These are phyloP conservation scores for Picathartes gymnocephalus DNA, from an alignment of 2,113 vertebrate genomes.

Conservation along the genomic window DNA sequence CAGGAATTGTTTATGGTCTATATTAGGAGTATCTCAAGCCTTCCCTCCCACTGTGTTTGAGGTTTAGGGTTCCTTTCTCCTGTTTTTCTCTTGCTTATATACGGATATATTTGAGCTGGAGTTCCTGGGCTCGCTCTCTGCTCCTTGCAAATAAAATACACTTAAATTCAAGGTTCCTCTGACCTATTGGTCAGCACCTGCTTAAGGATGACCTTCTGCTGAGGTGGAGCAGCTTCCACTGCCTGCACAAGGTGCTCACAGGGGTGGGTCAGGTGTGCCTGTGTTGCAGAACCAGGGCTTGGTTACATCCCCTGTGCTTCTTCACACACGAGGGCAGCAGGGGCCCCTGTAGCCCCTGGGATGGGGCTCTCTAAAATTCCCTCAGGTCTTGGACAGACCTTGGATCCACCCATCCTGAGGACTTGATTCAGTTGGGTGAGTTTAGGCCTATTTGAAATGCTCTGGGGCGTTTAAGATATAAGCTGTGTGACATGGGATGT, in stretches of 20 bases:
- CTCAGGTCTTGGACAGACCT: neutral
- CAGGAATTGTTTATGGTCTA: neutral
- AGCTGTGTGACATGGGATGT: neutral
- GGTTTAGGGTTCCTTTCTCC: neutral
- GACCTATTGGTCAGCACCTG: neutral
- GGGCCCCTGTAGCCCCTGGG: neutral
- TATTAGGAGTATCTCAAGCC: neutral
- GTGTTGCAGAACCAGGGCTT: neutral
- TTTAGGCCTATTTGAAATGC: neutral
- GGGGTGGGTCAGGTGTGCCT: neutral
- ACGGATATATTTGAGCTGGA: neutral
- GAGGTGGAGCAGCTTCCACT: neutral
- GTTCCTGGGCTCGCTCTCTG: neutral
- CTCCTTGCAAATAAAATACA: neutral
- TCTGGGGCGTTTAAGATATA: neutral
- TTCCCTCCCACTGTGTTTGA: neutral
- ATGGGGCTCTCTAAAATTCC: neutral
- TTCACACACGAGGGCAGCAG: neutral
- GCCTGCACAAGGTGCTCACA: neutral
- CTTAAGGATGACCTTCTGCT: neutral
- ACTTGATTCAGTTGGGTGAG: neutral
- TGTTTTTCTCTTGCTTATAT: neutral
- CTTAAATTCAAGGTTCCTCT: neutral
- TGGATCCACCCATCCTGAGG: neutral
- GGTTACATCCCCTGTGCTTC: neutral